Evolutionary conservation across 1,140 invertebrate genomes (phyloP), one percentile per base, ranked within the genome.

Genomic region (Eumaeus atala): DNA sequence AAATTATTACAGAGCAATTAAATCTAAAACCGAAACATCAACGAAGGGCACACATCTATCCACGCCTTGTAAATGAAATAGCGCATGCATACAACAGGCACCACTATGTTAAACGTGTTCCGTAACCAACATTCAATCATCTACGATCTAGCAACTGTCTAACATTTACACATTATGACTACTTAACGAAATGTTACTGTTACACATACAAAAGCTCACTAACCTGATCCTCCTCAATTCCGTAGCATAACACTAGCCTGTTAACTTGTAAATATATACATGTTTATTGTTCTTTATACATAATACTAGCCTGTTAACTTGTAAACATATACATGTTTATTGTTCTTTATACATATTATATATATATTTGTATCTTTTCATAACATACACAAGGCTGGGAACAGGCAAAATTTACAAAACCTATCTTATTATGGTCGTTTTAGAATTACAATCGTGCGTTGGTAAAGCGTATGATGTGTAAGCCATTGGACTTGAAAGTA

Each of bases 161-260:
- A n/a, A 12, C 2, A 12, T n/a, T 38, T 38, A 12, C 37, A 6
- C 11, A 38, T 12, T 12, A 38, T 2, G 37, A 12, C 12, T 6
- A 38, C 11, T 38, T n/a, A 12, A n/a, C 1, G 12, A 11, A n/a
- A 11, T 6, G 11, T n/a, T 6, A 38, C 12, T 17, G 10, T 58
- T 54, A 57, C 63, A 51, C 38, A 63, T 33, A 51, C 42, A 36
- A 59, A 67, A 58, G 62, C 54, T 34, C 53, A 74, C 72, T 72
- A 58, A 74, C 72, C 72, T 74, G 69, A 63, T 54, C 50, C n/a
- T 65, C 63, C 18, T 33, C 53, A 57, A 64, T 44, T 55, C 37
- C 44, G 48, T 55, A 55, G 54, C 35, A 48, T 28, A 47, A 54
- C 14, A 36, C 12, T 7, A 38, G 11, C 48, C 54, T 55, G 54